Evolutionary conservation across 2,113 vertebrate species (phyloP), one percentile per base, ranked within the genome.

Genomic region (Leuciscus idus): DNA sequence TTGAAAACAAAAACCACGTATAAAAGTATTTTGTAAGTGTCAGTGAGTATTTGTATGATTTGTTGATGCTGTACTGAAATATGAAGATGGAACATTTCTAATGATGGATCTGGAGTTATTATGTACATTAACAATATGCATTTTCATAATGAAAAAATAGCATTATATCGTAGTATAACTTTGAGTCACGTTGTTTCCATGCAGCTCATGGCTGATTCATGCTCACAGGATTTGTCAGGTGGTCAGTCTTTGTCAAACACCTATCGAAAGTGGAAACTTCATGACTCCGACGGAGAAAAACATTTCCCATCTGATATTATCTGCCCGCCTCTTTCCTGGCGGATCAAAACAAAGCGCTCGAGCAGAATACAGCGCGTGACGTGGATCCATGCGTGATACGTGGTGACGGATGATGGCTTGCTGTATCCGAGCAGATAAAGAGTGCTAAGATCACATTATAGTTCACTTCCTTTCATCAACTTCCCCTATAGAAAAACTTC

Each of bases 231-330:
- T 81, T 81, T 3, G 57, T 81, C 78, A 81, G 57, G 13, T 64
- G 78, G 11, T 81, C 36, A 46, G n/a, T 46, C 36, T 64, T 19
- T 62, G 57, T 46, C 21, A 80, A 28, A n/a, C 39, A 19, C 28
- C 17, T 64, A 17, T 64, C 8, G 36, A 46, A 2, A 46, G 7
- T 64, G 57, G 59, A 64, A 81, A 46, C 72, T 43, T 75, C 81
- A 87, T 90, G 81, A 89, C 86, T 81, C 55, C 13, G 2, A 46
- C 10, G 59, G 84, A 46, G 12, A 43, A 91, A 92, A 91, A 91
- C 82, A 90, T 93, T 93, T 93, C 90, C 92, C 89, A 91, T 92
- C 86, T 84, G 93, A 94, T 94, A 87, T 89, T 92, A 93, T 94
- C 3, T 43, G 57, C 87, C 72, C 86, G 50, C 64, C 76, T 36